Evolutionary conservation across 2,113 vertebrate species (phyloP).

Genomic region (Heliornis fulica): DNA sequence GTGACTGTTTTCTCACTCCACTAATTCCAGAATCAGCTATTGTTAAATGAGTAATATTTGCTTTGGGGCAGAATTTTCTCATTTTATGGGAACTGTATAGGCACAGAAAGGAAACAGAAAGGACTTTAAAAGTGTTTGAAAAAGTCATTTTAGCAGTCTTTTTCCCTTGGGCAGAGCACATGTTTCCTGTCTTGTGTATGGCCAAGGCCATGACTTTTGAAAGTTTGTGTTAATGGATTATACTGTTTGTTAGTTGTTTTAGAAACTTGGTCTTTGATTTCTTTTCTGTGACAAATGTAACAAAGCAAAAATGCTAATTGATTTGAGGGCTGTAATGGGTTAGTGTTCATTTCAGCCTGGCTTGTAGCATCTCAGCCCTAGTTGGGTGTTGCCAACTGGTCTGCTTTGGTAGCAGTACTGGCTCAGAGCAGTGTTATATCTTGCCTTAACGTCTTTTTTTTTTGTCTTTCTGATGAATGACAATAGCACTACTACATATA

Average conservation of each 20-base stretch:
- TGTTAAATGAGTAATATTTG: not conserved
- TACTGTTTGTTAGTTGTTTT: not conserved
- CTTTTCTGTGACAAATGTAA: not conserved
- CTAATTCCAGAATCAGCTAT: not conserved
- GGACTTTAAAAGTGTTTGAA: not conserved
- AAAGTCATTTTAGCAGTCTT: not conserved
- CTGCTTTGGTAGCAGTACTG: not conserved
- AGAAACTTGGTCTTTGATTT: not conserved
- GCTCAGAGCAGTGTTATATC: not conserved
- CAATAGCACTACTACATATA: not conserved
- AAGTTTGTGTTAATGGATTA: not conserved
- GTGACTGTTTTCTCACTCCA: not conserved
- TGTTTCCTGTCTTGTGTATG: not conserved
- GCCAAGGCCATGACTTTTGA: not conserved
- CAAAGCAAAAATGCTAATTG: not conserved
- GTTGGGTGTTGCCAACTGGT: fast-evolving
- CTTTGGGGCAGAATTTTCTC: not conserved
- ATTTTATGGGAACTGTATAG: not conserved
- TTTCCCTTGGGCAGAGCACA: not conserved
- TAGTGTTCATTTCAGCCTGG: not conserved
- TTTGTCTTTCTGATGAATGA: not conserved
- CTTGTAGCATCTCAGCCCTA: not conserved
- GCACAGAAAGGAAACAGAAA: not conserved
- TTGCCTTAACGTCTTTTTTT: too few relatives aligned
- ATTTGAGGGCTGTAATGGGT: not conserved